Base-by-base conservation (phyloP, 2,113 vertebrate genomes). In the Tiliqua scincoides region DNA sequence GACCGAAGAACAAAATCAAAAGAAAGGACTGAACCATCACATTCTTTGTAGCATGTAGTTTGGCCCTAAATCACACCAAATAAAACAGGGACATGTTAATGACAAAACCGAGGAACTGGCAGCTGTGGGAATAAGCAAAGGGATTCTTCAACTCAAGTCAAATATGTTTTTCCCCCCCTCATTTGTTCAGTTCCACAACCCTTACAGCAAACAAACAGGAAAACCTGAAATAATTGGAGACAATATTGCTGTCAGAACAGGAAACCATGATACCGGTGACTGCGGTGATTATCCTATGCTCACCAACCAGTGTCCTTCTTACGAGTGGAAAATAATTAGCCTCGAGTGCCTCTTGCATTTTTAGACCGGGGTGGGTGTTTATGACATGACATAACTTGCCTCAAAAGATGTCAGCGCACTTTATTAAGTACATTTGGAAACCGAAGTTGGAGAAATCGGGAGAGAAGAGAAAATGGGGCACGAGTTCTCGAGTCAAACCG, bases 231-330 rank as follows among this genome's bases (percentile, higher is more conserved):
- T 71, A 82, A 77, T 48, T n/a, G 75, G 74, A 63, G 73, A 27
- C 12, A 82, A 48, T 0, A 5, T 17, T 52, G 57, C 3, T 70
- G 8, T 84, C 0, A 0, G 71, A 65, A 72, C 0, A 0, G 43
- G 76, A 2, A 68, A 0, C 3, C 80, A 23, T 68, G 65, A 17
- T 4, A 80, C 40, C 61, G 23, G 25, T 71, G 37, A 83, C 15
- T 85, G 23, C 1, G 9, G 27, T 11, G 52, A 77, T 87, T 61
- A 71, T 27, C 20, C 57, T 15, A 0, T 77, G 9, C 77, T 62
- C 71, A 30, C 0, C 0, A 4, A n/a, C 14, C 10, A 3, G 0
- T 1, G 73, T 75, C 57, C 14, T 10, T 57, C 3, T 80, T 79
- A 63, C 74, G 78, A 83, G 52, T 72, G 4, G 52, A 84, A 86